These are phyloP conservation scores for Mallotus villosus DNA, from an alignment of 2,797 vertebrate species.

Conservation along the genomic window DNA sequence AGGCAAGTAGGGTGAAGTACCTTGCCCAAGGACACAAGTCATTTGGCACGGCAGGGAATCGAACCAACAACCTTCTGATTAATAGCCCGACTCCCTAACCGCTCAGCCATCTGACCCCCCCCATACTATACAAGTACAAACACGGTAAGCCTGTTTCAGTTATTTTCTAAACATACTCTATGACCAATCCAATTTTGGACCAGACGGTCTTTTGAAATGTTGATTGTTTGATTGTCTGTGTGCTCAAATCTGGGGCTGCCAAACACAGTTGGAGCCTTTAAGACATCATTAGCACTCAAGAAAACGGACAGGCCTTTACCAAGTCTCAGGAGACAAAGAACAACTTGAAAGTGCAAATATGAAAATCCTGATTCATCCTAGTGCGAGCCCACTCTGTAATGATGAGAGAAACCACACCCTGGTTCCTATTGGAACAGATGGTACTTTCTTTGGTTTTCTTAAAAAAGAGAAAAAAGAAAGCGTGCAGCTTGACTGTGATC, in stretches of 20 bases:
- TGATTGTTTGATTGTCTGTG: neutral
- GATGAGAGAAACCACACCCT: constrained; percentile 30
- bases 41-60: too few species aligned
- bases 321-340: neutral
- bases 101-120: too few species aligned
- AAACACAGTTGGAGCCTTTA: neutral
- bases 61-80: too few species aligned
- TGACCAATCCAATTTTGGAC: neutral
- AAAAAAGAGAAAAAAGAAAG: constrained; percentile 15
- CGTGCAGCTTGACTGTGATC: constrained; percentile 28
- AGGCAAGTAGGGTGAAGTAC: too few species aligned
- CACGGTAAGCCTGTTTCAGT: too few species aligned
- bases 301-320: neutral
- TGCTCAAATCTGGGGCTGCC: neutral
- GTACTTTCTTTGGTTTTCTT: constrained; percentile 46
- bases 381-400: constrained; percentile 36
- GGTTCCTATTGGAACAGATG: constrained; percentile 47
- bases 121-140: too few species aligned
- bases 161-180: neutral
- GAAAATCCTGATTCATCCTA: constrained; percentile 39
- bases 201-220: neutral
- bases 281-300: constrained; percentile 18
- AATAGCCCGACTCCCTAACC: too few species aligned
- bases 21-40: too few species aligned
- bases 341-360: constrained; percentile 31